phyloP scores from a whole-genome alignment of 2,797 vertebrate genomes.

The Hypotaenidia philippensis region DNA sequence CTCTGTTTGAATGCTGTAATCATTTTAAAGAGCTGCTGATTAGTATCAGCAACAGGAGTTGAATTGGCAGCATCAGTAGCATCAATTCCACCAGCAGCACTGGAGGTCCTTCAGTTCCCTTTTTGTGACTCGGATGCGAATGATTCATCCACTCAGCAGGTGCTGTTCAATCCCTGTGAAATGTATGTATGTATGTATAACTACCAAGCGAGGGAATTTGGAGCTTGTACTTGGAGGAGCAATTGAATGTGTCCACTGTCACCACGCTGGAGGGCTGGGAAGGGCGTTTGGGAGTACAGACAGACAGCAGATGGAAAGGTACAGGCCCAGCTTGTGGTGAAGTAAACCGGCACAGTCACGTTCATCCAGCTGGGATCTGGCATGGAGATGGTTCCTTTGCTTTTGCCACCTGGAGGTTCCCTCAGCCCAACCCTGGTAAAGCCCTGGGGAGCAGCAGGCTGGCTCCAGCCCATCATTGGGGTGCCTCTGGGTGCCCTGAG shows the following conservation, averaged over 20 bases:
- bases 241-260: background rate
- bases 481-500: background rate
- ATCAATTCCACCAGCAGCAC: constrained; percentile 39
- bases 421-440: background rate
- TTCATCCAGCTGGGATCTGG: background rate
- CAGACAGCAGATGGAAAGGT: background rate
- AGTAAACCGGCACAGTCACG: background rate
- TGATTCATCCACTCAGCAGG: constrained; percentile 51
- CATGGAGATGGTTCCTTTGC: background rate
- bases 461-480: background rate
- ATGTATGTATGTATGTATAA: background rate
- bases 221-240: constrained; percentile 17
- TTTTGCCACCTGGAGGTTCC: background rate
- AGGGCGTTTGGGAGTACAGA: background rate
- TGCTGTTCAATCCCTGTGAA: constrained; percentile 21
- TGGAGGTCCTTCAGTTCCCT: constrained; percentile 46
- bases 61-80: constrained; percentile 50
- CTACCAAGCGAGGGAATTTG: constrained; percentile 8
- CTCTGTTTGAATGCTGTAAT: constrained; percentile 37
- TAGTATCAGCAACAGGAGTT: constrained; percentile 51
- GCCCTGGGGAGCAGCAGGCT: background rate
- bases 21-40: constrained; percentile 57
- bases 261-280: background rate
- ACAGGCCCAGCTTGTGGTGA: background rate
- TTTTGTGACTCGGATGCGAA: constrained; percentile 45